phyloP scores from a whole-genome alignment of 2,888 invertebrate genomes.

The Hydrotaea diabolus region DNA sequence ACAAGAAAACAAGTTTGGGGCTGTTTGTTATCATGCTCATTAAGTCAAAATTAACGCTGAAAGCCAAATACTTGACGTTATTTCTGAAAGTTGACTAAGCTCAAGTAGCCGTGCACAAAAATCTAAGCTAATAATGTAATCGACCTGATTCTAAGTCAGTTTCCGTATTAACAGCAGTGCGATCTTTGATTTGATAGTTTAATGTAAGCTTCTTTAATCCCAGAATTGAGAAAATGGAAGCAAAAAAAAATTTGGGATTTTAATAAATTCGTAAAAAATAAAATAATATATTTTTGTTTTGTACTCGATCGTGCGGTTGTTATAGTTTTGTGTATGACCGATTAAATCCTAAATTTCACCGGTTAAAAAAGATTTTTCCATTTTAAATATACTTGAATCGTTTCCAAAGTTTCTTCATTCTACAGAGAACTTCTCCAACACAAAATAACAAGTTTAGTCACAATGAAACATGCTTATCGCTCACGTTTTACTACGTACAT shows the following conservation, averaged over 20 bases:
- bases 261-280: too few relatives aligned
- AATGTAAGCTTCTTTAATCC: too few relatives aligned
- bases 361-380: neutral
- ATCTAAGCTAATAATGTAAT: neutral
- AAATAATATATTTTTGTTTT: too few relatives aligned
- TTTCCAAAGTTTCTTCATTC: neutral
- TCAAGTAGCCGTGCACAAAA: neutral
- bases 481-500: neutral
- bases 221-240: too few relatives aligned
- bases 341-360: too few relatives aligned
- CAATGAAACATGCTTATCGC: neutral
- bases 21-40: neutral
- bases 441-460: neutral
- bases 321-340: too few relatives aligned
- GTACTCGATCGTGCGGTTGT: too few relatives aligned
- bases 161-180: too few relatives aligned
- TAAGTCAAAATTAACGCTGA: constrained; percentile 28
- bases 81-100: constrained; percentile 16
- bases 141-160: constrained; percentile 8
- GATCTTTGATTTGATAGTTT: too few relatives aligned
- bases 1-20: constrained; percentile 18
- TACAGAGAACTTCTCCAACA: neutral
- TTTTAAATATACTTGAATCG: neutral
- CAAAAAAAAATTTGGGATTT: too few relatives aligned
- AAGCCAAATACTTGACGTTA: constrained; percentile 7